Evolutionary conservation across 1,140 invertebrate species (phyloP).

Genomic region (Hyles vespertilio): DNA sequence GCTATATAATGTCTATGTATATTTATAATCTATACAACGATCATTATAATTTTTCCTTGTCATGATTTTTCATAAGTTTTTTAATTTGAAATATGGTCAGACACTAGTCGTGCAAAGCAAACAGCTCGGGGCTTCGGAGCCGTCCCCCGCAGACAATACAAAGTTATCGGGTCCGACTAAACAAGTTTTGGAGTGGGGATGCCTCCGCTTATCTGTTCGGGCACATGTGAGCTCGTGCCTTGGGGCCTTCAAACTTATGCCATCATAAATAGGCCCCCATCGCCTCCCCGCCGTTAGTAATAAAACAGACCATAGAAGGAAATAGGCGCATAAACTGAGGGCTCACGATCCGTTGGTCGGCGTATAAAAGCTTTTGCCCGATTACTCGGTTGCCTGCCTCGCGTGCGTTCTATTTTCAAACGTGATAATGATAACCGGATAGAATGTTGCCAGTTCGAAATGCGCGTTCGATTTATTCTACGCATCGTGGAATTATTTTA

Average conservation of each 20-base stretch:
- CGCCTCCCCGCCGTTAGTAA: constrained; percentile 31
- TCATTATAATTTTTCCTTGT: too few relatives aligned
- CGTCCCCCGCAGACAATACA: constrained; percentile 53
- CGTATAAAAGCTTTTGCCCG: constrained; percentile 59
- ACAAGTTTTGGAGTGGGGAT: constrained; percentile 66
- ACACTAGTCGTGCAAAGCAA: constrained; percentile 1
- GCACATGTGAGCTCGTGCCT: constrained; percentile 62
- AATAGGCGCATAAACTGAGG: constrained; percentile 45
- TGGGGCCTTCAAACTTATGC: constrained; percentile 49
- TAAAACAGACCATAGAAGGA: constrained; percentile 54
- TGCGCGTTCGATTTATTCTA: background rate
- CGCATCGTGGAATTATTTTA: background rate
- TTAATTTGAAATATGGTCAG: background rate
- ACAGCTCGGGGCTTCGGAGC: constrained; percentile 9
- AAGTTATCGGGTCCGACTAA: constrained; percentile 56
- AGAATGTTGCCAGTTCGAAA: constrained; percentile 10
- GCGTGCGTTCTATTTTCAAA: constrained; percentile 68
- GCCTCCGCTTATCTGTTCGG: constrained; percentile 62
- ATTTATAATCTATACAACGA: too few relatives aligned
- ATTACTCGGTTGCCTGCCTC: constrained; percentile 54
- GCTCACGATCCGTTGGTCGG: constrained; percentile 44
- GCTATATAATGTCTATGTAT: background rate
- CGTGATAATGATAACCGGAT: constrained; percentile 64
- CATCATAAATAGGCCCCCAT: constrained; percentile 41
- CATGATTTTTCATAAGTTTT: too few relatives aligned